Evolutionary conservation across 2,113 vertebrate genomes (phyloP).

Genomic region (Alaudala cheleensis): DNA sequence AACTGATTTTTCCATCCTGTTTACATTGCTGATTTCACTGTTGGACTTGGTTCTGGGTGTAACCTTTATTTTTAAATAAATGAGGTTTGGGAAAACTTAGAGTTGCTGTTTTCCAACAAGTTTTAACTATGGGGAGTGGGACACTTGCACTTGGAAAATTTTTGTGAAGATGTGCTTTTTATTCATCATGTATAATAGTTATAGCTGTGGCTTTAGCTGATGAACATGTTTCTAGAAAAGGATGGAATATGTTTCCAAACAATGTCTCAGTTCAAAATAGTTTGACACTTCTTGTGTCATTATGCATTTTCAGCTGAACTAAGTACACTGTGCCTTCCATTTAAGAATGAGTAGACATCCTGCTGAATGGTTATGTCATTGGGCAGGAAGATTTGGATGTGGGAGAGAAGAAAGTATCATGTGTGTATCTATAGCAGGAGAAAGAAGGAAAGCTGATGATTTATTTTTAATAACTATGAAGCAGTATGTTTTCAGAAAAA

Average conservation of each 20-base stretch:
- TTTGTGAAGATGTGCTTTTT: background rate
- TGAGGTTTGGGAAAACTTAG: conserved; percentile 11
- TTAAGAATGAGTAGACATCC: conserved; percentile 17
- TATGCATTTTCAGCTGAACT: background rate
- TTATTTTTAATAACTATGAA: conserved; percentile 53
- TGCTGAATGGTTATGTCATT: conserved; percentile 26
- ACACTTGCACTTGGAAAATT: background rate
- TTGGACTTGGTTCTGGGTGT: conserved; percentile 52
- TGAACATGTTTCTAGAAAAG: background rate
- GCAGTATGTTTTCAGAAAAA: conserved; percentile 37
- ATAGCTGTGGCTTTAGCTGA: background rate
- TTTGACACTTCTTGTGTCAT: background rate
- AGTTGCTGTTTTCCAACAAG: background rate
- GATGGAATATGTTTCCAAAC: conserved; percentile 32
- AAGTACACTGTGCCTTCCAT: conserved; percentile 28
- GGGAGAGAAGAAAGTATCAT: conserved; percentile 16
- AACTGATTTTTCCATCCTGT: conserved; percentile 51
- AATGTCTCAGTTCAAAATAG: conserved; percentile 43
- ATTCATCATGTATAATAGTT: background rate
- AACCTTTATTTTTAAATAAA: conserved; percentile 53
- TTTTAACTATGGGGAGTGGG: background rate
- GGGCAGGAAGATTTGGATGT: background rate
- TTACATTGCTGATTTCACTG: conserved; percentile 60
- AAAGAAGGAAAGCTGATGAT: conserved; percentile 1
- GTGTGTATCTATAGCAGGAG: background rate